phyloP scores from a whole-genome alignment of 2,113 vertebrate genomes.

The Patagioenas fasciata region DNA sequence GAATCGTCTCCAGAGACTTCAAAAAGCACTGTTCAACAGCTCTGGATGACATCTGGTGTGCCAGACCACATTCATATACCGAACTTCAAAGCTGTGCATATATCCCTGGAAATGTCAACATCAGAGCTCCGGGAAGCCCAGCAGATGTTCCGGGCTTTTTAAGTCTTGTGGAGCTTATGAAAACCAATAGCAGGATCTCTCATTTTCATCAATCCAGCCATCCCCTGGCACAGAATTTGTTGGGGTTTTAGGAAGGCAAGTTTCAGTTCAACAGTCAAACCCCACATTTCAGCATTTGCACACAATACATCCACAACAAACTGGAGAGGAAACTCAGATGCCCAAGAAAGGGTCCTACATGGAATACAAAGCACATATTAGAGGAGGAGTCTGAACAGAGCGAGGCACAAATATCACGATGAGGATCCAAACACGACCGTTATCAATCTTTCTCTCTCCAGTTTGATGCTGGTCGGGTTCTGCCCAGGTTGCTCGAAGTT shows the following conservation, averaged over 20 bases:
- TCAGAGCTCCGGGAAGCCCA: not conserved
- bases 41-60: conserved; percentile 3
- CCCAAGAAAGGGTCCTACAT: not conserved
- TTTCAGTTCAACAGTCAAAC: not conserved
- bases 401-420: not conserved
- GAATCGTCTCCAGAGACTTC: not conserved
- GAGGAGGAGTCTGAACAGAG: not conserved
- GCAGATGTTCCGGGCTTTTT: conserved; percentile 35
- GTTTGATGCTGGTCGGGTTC: not conserved
- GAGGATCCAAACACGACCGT: not conserved
- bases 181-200: not conserved
- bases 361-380: not conserved
- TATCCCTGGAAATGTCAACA: conserved; percentile 20
- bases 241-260: not conserved
- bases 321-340: not conserved
- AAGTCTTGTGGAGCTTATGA: conserved; percentile 7
- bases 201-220: not conserved
- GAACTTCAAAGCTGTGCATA: conserved; percentile 14
- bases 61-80: not conserved
- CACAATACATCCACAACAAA: not conserved
- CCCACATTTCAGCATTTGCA: not conserved
- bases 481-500: not conserved
- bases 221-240: not conserved
- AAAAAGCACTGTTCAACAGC: not conserved
- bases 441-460: not conserved